Base-by-base conservation (phyloP, 2,888 invertebrate species). In the Pandemis cinnamomeana region DNA sequence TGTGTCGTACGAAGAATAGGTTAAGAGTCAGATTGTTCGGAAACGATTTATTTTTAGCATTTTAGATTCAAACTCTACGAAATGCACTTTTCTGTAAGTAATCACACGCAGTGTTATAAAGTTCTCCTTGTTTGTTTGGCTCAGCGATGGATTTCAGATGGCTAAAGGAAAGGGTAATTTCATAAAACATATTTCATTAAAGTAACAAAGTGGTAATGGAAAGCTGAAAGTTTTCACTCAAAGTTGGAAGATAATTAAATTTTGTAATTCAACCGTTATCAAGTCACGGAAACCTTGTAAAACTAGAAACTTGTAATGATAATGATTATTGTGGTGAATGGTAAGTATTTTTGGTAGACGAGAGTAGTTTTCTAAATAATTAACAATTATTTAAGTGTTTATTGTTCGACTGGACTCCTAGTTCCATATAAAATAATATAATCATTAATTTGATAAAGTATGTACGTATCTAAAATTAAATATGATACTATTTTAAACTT, bases 101-200 rank as follows among this genome's bases (percentile, higher is more conserved):
- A 61, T 51, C 67, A 72, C 72, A 81, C 79, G 68, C 71, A 75
- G 77, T 81, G 78, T 79, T 78, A 75, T 80, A 78, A 80, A 81
- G 79, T 77, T 78, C 68, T 71, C 78, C 83, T 71, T 89, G 90
- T 91, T 90, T 92, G 87, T 92, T 91, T 88, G 87, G 91, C 92
- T 83, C 87, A 86, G 86, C 92, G 86, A 89, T 87, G 93, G 93
- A 94, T 92, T 90, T 89, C 90, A 94, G 93, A 90, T 91, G 87
- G 91, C 92, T 88, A 83, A 75, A 78, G 87, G 89, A 89, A 86
- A 85, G 80, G 92, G 93, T 93, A 93, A 93, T 85, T 87, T 73
- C 79, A 78, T 80, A 77, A 58, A 67, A 27, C 44, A 20, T 36
- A 53, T 53, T 53, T 67, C 15, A 51, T 48, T 64, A 48, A 13